phyloP scores from a whole-genome alignment of 2,113 vertebrate genomes.

The Nibea coibor region DNA sequence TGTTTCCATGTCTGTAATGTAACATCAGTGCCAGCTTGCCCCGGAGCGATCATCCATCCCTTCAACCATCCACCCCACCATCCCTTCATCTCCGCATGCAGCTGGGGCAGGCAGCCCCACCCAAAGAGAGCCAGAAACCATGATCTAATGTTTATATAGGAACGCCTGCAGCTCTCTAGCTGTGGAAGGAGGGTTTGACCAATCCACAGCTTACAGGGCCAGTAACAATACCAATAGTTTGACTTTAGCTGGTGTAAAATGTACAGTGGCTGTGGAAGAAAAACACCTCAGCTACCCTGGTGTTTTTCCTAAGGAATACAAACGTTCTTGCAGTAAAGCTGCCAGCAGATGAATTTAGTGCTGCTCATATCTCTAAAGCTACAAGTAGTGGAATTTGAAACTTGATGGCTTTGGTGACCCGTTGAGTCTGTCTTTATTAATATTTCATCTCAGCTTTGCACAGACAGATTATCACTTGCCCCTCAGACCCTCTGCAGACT shows the following conservation, averaged over 20 bases:
- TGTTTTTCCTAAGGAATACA: constrained; percentile 18
- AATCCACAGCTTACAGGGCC: constrained; percentile 1
- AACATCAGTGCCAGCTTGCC: constrained; percentile 48
- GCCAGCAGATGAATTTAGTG: background rate
- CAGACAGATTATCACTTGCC: background rate
- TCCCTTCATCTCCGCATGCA: constrained; percentile 51
- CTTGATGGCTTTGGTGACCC: constrained; percentile 8
- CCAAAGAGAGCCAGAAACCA: constrained; percentile 52
- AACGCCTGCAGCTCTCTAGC: constrained; percentile 42
- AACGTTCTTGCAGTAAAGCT: constrained; percentile 4
- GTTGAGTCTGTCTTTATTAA: background rate
- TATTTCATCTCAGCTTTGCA: background rate
- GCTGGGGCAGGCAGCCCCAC: constrained; percentile 48
- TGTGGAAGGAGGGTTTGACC: constrained; percentile 30
- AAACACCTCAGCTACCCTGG: background rate
- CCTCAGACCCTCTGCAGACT: background rate
- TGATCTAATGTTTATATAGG: constrained; percentile 66
- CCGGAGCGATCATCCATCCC: constrained; percentile 44
- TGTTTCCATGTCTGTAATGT: constrained; percentile 49
- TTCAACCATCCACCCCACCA: constrained; percentile 37
- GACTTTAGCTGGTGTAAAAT: constrained; percentile 9
- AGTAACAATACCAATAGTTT: constrained; percentile 4
- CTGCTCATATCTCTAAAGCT: background rate
- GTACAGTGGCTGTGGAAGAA: constrained; percentile 4
- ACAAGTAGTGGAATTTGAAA: constrained; percentile 3